Evolutionary conservation across 1,140 invertebrate genomes (phyloP), one percentile per base, ranked within the genome.

Genomic region (Gyrodactylus bullatarudis): DNA sequence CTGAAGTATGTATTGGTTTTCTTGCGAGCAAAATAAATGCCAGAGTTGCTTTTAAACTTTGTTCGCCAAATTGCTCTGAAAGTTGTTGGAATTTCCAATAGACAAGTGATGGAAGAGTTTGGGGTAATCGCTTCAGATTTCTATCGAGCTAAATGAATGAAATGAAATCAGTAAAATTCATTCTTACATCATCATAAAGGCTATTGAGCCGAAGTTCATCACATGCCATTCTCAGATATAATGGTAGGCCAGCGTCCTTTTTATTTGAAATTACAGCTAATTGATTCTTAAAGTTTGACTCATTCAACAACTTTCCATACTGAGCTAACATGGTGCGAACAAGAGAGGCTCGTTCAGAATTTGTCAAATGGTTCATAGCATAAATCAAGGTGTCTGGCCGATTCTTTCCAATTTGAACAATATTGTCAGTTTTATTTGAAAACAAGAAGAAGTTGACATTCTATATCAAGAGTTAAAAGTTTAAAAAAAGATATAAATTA

Each of bases 201-300:
- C 79, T 80, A 78, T 78, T 80, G n/a, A 78, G 77, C 74, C 80
- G 74, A 1, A 83, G 77, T 74, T 81, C 79, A 75, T 83, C 79
- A 78, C 82, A 83, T 68, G 78, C 80, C 22, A 82, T 73, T 72
- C 76, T 78, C 27, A 83, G 76, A 75, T 78, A 83, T 19, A 81
- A 76, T 0, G 81, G 80, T 68, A 77, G 77, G 70, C 75, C 76
- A 1, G 80, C 79, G n/a, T 54, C 34, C n/a, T 54, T 54, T n/a
- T 54, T 54, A 54, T 54, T 54, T n/a, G 34, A 54, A 16, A 54
- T 54, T 54, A 16, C 8, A n/a, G 34, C 34, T n/a, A 54, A 54
- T 54, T 54, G 34, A n/a, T 54, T 54, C 34, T 54, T 54, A 54
- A 54, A 54, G 34, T 54, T 54, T 54, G 34, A 54, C 34, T 54